These are phyloP conservation scores for Caenorhabditis remanei DNA, from an alignment of 1,140 invertebrate species.

Conservation along the genomic window DNA sequence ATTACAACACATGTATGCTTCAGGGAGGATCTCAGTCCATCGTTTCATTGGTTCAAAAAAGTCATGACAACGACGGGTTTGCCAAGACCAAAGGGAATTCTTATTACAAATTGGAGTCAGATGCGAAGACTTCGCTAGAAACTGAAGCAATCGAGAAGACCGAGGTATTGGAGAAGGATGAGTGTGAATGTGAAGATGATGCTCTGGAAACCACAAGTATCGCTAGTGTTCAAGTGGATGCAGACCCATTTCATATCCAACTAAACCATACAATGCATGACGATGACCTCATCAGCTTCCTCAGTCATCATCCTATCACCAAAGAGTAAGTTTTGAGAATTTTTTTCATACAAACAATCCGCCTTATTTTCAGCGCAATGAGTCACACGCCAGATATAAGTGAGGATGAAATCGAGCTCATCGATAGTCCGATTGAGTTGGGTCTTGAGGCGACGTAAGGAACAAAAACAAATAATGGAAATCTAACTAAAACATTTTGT, in stretches of 20 bases:
- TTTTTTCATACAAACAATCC: neutral
- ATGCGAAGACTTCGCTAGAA: neutral
- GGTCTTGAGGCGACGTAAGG: slow-evolving; percentile 31
- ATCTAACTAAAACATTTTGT: neutral
- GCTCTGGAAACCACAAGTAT: slow-evolving; percentile 60
- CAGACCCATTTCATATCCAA: slow-evolving; percentile 72
- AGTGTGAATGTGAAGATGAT: slow-evolving; percentile 61
- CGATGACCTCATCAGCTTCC: slow-evolving; percentile 71
- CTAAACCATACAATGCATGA: slow-evolving; percentile 72
- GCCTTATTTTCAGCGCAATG: neutral
- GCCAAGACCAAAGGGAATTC: slow-evolving; percentile 2
- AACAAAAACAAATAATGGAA: no score
- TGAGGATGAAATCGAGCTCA: slow-evolving; percentile 29
- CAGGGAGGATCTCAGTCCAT: slow-evolving; percentile 74
- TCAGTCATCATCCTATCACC: slow-evolving; percentile 72
- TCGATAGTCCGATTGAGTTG: slow-evolving; percentile 3
- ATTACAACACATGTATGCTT: slow-evolving; percentile 20
- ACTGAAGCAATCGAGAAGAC: neutral
- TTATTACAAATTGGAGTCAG: slow-evolving; percentile 14
- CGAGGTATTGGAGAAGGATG: slow-evolving; percentile 42
- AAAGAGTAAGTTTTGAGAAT: slow-evolving; percentile 64
- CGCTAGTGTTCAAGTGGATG: slow-evolving; percentile 66
- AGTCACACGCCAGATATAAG: slow-evolving; percentile 15
- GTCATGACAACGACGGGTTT: slow-evolving; percentile 29
- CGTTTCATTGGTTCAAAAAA: slow-evolving; percentile 70